phyloP scores from a whole-genome alignment of 2,888 invertebrate genomes.

The Teleogryllus oceanicus region DNA sequence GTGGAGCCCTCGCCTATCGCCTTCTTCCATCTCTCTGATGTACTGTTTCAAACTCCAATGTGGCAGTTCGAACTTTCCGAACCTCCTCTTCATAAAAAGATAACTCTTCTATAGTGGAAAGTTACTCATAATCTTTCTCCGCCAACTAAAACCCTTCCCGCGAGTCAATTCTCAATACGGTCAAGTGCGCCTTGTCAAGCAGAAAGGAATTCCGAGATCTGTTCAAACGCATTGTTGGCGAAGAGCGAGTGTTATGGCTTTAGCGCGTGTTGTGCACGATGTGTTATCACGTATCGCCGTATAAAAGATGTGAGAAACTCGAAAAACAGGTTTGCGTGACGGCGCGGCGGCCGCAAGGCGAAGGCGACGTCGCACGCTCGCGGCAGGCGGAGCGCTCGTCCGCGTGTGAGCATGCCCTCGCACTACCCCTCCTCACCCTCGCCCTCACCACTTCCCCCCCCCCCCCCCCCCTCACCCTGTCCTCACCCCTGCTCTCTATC shows the following conservation, averaged over 20 bases:
- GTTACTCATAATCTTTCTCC: background rate
- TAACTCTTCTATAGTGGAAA: background rate
- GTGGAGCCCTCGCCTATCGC: background rate
- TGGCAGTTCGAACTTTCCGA: background rate
- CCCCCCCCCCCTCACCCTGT: too few relatives aligned
- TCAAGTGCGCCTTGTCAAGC: background rate
- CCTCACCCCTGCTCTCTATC: too few relatives aligned
- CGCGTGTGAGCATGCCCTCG: too few relatives aligned
- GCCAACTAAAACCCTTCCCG: background rate
- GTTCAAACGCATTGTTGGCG: background rate
- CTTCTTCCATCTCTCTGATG: slow-evolving; percentile 4
- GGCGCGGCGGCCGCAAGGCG: background rate
- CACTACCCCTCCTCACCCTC: too few relatives aligned
- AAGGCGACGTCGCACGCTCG: background rate
- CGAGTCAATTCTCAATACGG: background rate
- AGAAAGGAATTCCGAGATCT: slow-evolving; percentile 18
- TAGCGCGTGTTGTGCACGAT: slow-evolving; percentile 9
- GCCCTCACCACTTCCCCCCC: too few relatives aligned
- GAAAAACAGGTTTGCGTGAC: background rate
- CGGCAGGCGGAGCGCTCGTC: too few relatives aligned
- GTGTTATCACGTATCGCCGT: background rate
- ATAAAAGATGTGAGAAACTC: background rate
- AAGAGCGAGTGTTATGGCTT: slow-evolving; percentile 18
- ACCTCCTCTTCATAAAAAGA: slow-evolving; percentile 1
- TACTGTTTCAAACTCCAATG: slow-evolving; percentile 2